A percentile compares a stretch with the other conserved stretches of the same genome.
phyloP scores from a whole-genome alignment of 1,140 invertebrate species.

The Hetaerina americana region DNA sequence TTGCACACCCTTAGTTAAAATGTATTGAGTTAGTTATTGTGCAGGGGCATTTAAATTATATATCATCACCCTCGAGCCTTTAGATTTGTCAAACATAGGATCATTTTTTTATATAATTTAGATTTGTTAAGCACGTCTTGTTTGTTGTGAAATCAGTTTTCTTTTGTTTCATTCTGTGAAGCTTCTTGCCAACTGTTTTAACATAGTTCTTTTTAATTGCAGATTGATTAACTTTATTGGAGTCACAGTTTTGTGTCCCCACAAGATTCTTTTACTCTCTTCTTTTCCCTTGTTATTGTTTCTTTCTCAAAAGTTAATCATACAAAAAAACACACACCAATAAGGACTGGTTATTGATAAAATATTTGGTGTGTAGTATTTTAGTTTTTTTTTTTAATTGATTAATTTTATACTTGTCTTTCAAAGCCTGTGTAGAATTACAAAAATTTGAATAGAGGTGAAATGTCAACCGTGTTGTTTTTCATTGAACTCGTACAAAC shows the following conservation, averaged over 20 bases:
- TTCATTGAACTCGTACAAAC: background rate
- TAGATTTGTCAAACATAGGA: background rate
- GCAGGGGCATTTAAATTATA: background rate
- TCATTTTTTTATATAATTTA: background rate
- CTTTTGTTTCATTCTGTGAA: background rate
- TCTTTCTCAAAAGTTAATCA: background rate
- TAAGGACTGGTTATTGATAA: too few species aligned
- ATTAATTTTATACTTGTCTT: background rate
- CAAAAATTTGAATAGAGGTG: background rate
- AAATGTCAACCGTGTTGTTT: background rate
- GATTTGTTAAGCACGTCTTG: background rate
- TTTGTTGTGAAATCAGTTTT: background rate
- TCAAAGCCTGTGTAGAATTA: background rate
- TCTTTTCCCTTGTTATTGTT: too few species aligned
- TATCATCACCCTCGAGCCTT: background rate
- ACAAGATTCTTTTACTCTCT: too few species aligned
- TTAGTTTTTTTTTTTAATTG: too few species aligned
- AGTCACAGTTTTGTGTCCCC: too few species aligned
- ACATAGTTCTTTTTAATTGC: too few species aligned
- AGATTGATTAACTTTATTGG: too few species aligned
- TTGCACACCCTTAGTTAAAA: background rate
- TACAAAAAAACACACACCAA: background rate
- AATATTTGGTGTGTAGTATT: too few species aligned
- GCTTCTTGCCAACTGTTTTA: background rate
- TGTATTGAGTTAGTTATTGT: background rate